phyloP scores from a whole-genome alignment of 2,113 vertebrate species.

The Gnathonemus echidnorhynchus region DNA sequence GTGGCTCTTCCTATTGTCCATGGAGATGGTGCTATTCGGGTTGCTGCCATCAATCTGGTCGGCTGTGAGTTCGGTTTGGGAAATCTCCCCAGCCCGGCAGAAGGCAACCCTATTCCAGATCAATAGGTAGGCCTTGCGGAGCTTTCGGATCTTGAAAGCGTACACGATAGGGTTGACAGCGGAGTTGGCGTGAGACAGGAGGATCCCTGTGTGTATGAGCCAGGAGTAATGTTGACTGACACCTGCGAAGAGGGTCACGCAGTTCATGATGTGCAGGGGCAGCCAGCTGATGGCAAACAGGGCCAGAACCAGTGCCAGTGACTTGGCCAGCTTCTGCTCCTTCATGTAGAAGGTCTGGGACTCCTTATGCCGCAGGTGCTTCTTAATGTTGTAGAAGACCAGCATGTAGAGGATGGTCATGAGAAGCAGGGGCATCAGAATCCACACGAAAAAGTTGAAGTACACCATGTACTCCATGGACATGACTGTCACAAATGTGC shows the following conservation, averaged over 20 bases:
- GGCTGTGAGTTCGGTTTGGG: background rate
- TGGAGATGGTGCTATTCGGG: background rate
- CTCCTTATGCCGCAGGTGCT: conserved; percentile 39
- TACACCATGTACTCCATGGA: conserved; percentile 57
- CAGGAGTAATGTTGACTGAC: conserved; percentile 21
- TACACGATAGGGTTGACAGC: conserved; percentile 54
- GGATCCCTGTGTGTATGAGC: conserved; percentile 44
- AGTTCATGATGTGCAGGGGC: conserved; percentile 55
- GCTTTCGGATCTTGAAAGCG: conserved; percentile 50
- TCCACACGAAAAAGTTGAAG: conserved; percentile 53
- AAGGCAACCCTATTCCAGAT: conserved; percentile 43
- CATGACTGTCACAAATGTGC: conserved; percentile 46
- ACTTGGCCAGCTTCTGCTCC: conserved; percentile 48
- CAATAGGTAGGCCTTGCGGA: conserved; percentile 43
- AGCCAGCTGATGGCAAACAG: conserved; percentile 53
- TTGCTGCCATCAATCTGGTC: background rate
- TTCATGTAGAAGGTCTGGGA: conserved; percentile 39
- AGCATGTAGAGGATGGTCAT: conserved; percentile 47
- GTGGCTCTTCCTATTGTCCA: background rate
- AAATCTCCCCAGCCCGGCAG: conserved; percentile 1
- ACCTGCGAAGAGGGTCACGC: conserved; percentile 31
- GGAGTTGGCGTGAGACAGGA: conserved; percentile 51
- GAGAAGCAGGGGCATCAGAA: conserved; percentile 47
- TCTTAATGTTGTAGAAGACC: conserved; percentile 49
- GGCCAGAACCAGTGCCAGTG: conserved; percentile 46